Evolutionary conservation across 1,140 invertebrate species (phyloP), one percentile per base, ranked within the genome.

Genomic region (Drosophila albomicans): DNA sequence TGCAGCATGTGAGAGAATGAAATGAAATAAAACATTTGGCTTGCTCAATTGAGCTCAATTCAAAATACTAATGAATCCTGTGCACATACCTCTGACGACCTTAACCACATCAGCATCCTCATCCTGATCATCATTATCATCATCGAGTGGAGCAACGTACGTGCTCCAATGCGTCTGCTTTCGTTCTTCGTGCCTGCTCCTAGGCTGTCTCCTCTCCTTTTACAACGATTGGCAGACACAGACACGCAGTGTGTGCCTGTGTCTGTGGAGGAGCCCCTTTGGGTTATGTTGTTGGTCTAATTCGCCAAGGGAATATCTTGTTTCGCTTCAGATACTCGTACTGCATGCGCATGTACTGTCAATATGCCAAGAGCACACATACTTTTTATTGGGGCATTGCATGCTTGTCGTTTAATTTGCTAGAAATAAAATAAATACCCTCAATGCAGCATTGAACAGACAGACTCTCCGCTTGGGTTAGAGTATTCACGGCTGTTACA

Each of bases 261-360:
- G 0, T 6, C 1, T 51, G 8, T 51, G 51, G 25, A 52, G 51
- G n/a, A 13, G 28, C 11, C 10, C 51, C 51, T 7, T 25, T 54
- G 54, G 54, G 54, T 8, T 5, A 32, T 57, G 35, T 48, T 48
- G 46, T 54, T 43, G 62, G 59, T 51, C 25, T 48, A 65, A 65
- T 65, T 54, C 62, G 62, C 49, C 49, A 45, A 28, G 62, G 46
- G 62, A 65, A 65, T 54, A 65, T 54, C 62, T 65, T 65, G 62
- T 65, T 65, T 65, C 49, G 49, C 62, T 54, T 38, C 46, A 48
- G 32, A 54, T 43, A 7, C 48, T 51, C 48, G 61, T 52, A 43
- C 20, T 65, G 61, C 30, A 63, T 54, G 62, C 38, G 35, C 46
- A n/a, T 57, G 35, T 57, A 57, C 62, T 65, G 62, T 54, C 62